phyloP scores from a whole-genome alignment of 2,113 vertebrate species.

The Circaetus cinerascens region DNA sequence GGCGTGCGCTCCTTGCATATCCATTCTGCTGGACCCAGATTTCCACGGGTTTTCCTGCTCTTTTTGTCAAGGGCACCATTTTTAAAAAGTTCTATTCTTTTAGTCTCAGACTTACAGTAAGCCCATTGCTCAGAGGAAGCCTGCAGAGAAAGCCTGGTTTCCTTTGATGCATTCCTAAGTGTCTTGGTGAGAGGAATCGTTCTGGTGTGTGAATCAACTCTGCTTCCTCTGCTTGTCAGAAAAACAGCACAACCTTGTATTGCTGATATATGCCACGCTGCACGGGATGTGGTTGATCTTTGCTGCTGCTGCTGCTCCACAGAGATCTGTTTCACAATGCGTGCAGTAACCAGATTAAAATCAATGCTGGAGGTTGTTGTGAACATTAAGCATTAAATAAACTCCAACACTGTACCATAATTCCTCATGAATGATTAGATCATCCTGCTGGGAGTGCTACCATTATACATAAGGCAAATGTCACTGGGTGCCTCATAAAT shows the following conservation, averaged over 20 bases:
- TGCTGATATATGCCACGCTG: not conserved
- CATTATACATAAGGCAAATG: slow-evolving; percentile 51
- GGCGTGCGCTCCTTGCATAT: not conserved
- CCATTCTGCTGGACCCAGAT: not conserved
- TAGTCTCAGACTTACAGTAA: slow-evolving; percentile 2
- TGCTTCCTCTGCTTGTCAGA: slow-evolving; percentile 41
- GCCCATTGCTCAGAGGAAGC: slow-evolving; percentile 42
- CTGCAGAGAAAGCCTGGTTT: not conserved
- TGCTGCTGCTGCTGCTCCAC: not conserved
- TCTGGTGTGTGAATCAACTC: slow-evolving; percentile 35
- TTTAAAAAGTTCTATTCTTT: not conserved
- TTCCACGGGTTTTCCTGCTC: slow-evolving; percentile 30
- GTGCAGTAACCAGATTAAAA: slow-evolving; percentile 40
- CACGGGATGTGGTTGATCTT: not conserved
- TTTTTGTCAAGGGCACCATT: not conserved
- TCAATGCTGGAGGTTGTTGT: slow-evolving; percentile 25
- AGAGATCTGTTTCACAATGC: not conserved
- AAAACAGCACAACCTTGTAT: not conserved
- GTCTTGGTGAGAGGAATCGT: slow-evolving; percentile 30
- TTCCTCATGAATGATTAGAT: slow-evolving; percentile 49
- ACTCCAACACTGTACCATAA: not conserved
- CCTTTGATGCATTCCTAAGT: slow-evolving; percentile 62
- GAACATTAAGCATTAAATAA: slow-evolving; percentile 43
- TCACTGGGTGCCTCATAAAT: slow-evolving; percentile 53
- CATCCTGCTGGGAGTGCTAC: slow-evolving; percentile 55